Base-by-base conservation (phyloP, 2,113 vertebrate species). In the Tachysurus vachellii region DNA sequence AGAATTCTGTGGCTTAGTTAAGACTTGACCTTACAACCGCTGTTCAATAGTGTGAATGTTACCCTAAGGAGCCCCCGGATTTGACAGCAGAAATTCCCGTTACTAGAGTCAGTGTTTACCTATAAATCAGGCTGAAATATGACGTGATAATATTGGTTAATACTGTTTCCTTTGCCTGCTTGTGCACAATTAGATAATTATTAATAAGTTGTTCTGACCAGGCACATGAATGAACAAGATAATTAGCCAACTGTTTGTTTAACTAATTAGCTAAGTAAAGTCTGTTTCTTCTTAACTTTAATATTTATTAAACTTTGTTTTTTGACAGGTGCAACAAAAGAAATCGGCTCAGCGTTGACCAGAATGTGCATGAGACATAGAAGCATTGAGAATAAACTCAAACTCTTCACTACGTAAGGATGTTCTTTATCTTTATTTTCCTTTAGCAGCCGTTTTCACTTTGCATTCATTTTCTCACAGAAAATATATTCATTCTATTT, bases 321-420 rank as follows among this genome's bases (percentile, higher is more conserved):
- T 28, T 57, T 80, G 19, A 56, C 88, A 96, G 96, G 96, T 4
- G 96, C 96, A 12, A 96, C 96, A 16, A 96, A 96, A 81, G 96
- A 96, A 79, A 96, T 96, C 0, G 96, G 96, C 62, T 96, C 96
- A 0, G 95, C 96, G 0, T 87, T 96, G 13, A 96, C 96, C 85
- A 93, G 96, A 89, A 96, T 96, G 96, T 96, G 96, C 84, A 95
- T 96, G 95, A 95, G 96, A 87, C 96, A 96, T 89, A 92, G 96
- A 71, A 96, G 96, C 92, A 96, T 96, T 10, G 96, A 96, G 90
- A 95, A 94, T 90, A 95, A 96, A 73, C 94, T 96, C 61, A 96
- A 96, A 61, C 92, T 96, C 54, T 96, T 96, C 84, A 96, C 96
- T 26, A 94, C 92, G 96, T 96, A 92, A 94, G 95, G 76, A 54